Conservation (phyloP, 92 coral and sea anemone genomes). For the Meandrina meandrites region DNA sequence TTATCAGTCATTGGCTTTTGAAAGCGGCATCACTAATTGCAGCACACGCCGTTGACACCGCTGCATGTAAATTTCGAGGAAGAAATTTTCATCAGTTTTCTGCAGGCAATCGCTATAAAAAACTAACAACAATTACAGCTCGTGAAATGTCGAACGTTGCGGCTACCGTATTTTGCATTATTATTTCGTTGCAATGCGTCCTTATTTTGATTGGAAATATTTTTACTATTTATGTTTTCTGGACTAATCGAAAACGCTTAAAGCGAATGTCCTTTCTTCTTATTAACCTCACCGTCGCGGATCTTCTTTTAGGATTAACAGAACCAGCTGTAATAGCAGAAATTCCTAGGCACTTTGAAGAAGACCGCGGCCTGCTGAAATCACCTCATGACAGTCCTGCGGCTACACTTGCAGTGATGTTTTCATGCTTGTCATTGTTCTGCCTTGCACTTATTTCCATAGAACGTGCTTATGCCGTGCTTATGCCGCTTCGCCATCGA, state of each 20-base stretch:
- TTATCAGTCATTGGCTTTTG: too few relatives aligned
- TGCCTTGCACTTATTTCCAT: slow-evolving; percentile 16
- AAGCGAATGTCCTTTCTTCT: slow-evolving; percentile 14
- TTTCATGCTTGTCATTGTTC: background rate
- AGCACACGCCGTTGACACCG: too few relatives aligned
- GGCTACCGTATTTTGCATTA: background rate
- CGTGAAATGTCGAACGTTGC: background rate
- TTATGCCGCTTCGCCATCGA: slow-evolving; percentile 38
- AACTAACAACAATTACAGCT: background rate
- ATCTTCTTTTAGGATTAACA: slow-evolving; percentile 14
- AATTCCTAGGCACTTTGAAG: slow-evolving; percentile 4
- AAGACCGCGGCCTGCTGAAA: background rate
- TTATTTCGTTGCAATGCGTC: background rate
- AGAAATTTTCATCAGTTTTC: too few relatives aligned
- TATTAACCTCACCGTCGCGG: slow-evolving; percentile 17
- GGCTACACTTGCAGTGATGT: background rate
- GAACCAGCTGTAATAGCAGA: background rate
- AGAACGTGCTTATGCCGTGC: slow-evolving; percentile 36
- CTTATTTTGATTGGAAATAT: slow-evolving; percentile 23
- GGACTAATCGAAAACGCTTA: slow-evolving; percentile 13
- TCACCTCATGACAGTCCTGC: background rate
- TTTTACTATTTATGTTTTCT: slow-evolving; percentile 37
- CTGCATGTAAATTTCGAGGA: too few relatives aligned
- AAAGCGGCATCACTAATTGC: too few relatives aligned
- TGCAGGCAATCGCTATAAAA: background rate